A percentile compares a stretch with the other conserved stretches of the same genome.
Evolutionary conservation across 2,888 invertebrate species (phyloP).

Genomic region (Chrysomela aeneicollis): DNA sequence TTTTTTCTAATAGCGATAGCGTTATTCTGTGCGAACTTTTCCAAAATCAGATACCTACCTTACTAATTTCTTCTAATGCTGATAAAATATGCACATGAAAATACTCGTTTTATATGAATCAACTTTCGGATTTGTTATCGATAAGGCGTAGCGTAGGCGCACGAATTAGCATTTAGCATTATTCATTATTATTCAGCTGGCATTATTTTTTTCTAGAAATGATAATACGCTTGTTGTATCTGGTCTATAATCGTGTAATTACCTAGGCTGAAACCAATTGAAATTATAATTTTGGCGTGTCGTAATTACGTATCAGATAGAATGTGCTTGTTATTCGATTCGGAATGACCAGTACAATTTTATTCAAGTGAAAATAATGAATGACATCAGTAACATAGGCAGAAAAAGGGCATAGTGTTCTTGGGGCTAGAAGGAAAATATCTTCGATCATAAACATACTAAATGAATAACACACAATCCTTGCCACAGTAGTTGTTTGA

Average conservation of each 20-base stretch:
- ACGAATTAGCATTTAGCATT: not conserved
- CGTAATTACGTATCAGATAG: not conserved
- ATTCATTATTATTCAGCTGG: not conserved
- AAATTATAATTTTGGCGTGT: not conserved
- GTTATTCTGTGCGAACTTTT: not conserved
- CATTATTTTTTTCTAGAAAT: not conserved
- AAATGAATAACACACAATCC: no score
- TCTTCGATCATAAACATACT: no score
- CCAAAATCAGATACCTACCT: not conserved
- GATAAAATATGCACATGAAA: not conserved
- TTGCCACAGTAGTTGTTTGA: no score
- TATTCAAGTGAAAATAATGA: no score
- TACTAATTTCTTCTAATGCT: not conserved
- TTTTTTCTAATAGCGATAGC: not conserved
- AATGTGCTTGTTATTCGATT: no score
- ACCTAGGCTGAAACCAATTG: not conserved
- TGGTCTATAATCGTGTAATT: not conserved
- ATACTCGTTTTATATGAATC: not conserved
- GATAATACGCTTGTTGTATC: conserved; percentile 3
- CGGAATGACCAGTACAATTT: no score
- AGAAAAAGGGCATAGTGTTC: no score
- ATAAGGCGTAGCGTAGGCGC: conserved; percentile 6
- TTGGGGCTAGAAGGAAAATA: no score
- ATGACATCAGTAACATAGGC: no score
- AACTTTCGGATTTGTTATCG: conserved; percentile 4